These are phyloP conservation scores for Vicugna pacos DNA, from an alignment of 2,113 vertebrate species.

Conservation along the genomic window DNA sequence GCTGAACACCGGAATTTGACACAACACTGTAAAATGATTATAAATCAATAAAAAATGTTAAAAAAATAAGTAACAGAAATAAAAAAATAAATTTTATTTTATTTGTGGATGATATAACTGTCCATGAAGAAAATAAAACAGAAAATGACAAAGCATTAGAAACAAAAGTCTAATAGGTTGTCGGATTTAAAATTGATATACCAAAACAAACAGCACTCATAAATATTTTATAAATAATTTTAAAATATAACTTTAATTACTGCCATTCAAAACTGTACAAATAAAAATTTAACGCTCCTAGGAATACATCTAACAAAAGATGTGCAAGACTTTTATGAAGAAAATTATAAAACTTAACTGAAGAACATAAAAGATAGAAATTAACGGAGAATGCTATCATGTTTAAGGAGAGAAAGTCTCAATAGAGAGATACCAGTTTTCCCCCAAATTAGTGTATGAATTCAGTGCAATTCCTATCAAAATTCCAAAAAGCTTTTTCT, in stretches of 20 bases:
- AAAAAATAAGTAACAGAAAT: not conserved
- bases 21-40: too few relatives aligned
- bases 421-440: not conserved
- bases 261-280: not conserved
- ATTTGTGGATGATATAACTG: not conserved
- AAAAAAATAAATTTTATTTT: not conserved
- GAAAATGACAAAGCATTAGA: not conserved
- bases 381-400: not conserved
- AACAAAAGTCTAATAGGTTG: not conserved
- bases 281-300: not conserved
- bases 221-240: constrained; percentile 11
- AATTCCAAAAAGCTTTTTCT: not conserved
- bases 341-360: not conserved
- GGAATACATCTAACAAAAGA: not conserved
- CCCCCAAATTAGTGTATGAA: not conserved
- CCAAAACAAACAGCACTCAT: not conserved
- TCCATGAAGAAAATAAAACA: not conserved
- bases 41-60: too few relatives aligned
- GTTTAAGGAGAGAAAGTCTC: not conserved
- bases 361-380: not conserved
- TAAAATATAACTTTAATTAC: not conserved
- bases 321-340: not conserved
- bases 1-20: too few relatives aligned
- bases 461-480: not conserved
- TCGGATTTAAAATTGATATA: not conserved